Percentiles rank a stretch among this genome's conserved stretches.
These are phyloP conservation scores for Hiodon alosoides DNA, from an alignment of 2,113 vertebrate species.

Conservation along the genomic window DNA sequence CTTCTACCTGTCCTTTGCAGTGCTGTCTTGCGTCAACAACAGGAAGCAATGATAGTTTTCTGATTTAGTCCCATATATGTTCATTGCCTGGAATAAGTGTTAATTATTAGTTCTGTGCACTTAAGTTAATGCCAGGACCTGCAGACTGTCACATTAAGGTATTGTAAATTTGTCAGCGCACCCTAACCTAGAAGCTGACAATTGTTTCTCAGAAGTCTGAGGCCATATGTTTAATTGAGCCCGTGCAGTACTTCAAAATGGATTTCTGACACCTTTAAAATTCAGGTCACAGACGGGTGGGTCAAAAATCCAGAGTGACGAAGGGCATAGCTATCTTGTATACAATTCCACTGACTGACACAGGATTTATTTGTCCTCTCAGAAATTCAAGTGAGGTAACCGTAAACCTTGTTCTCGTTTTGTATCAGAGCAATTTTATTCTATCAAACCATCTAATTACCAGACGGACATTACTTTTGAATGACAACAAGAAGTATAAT, in stretches of 20 bases:
- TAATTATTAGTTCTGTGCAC: slow-evolving; percentile 21
- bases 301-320: slow-evolving; percentile 11
- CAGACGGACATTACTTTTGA: no score
- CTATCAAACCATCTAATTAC: no score
- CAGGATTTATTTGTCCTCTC: neutral
- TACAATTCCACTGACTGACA: slow-evolving; percentile 13
- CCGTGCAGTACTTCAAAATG: slow-evolving; percentile 26
- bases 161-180: slow-evolving; percentile 33
- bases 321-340: neutral
- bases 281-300: slow-evolving; percentile 37
- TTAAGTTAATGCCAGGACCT: slow-evolving; percentile 44
- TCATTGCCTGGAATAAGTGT: slow-evolving; percentile 14
- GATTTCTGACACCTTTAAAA: slow-evolving; percentile 30
- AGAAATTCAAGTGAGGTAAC: neutral
- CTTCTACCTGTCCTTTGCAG: no score
- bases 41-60: neutral
- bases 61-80: neutral
- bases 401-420: neutral
- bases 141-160: slow-evolving; percentile 38
- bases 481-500: no score
- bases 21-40: neutral
- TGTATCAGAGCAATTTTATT: no score
- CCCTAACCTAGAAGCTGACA: slow-evolving; percentile 38
- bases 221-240: slow-evolving; percentile 32
- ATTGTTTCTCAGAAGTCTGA: slow-evolving; percentile 44